Percentiles rank a stretch among this genome's conserved stretches.
Evolutionary conservation across 2,797 vertebrate species (phyloP).

Genomic region (Xiphorhynchus erythropygius): DNA sequence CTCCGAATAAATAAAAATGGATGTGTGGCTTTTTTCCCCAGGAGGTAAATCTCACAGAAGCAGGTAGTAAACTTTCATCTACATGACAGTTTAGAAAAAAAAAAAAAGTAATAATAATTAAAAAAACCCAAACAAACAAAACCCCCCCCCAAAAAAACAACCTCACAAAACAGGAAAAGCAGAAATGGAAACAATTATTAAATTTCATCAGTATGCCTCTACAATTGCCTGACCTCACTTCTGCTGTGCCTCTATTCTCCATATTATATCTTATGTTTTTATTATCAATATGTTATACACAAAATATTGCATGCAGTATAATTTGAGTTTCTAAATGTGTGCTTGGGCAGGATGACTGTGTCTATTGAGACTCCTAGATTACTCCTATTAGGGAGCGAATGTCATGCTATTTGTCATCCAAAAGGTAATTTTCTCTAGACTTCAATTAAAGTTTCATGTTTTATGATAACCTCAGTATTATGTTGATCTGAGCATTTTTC

Average conservation of each 20-base stretch:
- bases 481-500: slow-evolving; percentile 50
- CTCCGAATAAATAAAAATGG: not conserved
- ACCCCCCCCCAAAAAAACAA: not conserved
- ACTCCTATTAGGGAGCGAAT: slow-evolving; percentile 28
- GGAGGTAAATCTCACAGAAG: not conserved
- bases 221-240: not conserved
- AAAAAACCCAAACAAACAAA: not conserved
- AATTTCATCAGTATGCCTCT: not conserved
- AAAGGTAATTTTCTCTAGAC: slow-evolving; percentile 52
- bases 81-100: not conserved
- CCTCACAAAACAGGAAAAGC: not conserved
- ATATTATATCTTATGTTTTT: not conserved
- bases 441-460: slow-evolving; percentile 41
- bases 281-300: slow-evolving; percentile 20
- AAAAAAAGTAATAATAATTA: not conserved
- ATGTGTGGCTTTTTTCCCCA: not conserved
- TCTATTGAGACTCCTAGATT: slow-evolving; percentile 59
- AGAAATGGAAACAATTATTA: not conserved
- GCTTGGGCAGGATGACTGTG: not conserved
- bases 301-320: slow-evolving; percentile 34
- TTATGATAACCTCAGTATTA: slow-evolving; percentile 46
- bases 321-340: slow-evolving; percentile 4
- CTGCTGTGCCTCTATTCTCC: not conserved
- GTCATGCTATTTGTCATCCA: slow-evolving; percentile 48
- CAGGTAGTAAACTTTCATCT: not conserved